Evolutionary conservation across 2,888 invertebrate genomes (phyloP).

Genomic region (Bellardia bayeri): DNA sequence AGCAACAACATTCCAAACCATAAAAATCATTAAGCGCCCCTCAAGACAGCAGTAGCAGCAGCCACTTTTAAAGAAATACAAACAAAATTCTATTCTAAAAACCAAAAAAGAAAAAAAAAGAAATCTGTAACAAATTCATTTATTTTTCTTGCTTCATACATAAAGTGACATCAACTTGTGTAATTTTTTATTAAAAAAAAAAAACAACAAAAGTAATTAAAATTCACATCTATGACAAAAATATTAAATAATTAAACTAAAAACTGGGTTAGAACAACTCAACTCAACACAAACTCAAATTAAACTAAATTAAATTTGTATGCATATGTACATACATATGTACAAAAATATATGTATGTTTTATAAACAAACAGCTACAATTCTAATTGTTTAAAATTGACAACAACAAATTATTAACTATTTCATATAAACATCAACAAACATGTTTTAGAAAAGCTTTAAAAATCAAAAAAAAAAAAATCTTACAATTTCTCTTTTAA

Average conservation of each 20-base stretch:
- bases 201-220: slow-evolving; percentile 46
- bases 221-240: slow-evolving; percentile 27
- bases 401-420: neutral
- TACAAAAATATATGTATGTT: too few species aligned
- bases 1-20: slow-evolving; percentile 70
- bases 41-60: slow-evolving; percentile 1
- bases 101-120: slow-evolving; percentile 26
- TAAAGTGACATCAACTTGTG: slow-evolving; percentile 57
- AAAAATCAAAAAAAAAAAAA: neutral
- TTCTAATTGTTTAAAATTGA: neutral
- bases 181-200: slow-evolving; percentile 8
- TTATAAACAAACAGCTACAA: neutral
- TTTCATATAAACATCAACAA: neutral
- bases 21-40: slow-evolving; percentile 40
- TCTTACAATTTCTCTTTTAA: too few species aligned
- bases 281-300: slow-evolving; percentile 50
- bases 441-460: neutral
- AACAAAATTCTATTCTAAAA: neutral
- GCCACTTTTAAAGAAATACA: neutral
- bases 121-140: slow-evolving; percentile 41
- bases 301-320: neutral
- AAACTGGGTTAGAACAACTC: slow-evolving; percentile 63
- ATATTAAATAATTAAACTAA: slow-evolving; percentile 29
- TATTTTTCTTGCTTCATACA: neutral
- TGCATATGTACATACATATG: too few species aligned